These are phyloP conservation scores for Rhyacichthys aspro DNA, from an alignment of 2,797 vertebrate genomes.

Conservation along the genomic window DNA sequence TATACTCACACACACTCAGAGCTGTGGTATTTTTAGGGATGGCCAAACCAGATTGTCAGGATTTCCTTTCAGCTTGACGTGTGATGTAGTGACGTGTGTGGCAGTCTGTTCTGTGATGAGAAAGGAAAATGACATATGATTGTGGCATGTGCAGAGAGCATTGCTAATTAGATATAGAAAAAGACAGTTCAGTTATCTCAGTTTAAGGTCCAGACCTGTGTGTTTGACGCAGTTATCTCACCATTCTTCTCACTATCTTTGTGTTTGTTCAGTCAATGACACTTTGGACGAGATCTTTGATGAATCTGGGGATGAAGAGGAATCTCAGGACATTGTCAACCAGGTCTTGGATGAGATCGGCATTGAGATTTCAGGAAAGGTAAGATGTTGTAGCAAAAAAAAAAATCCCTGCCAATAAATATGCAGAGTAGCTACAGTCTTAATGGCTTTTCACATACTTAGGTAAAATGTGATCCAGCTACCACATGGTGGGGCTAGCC, in stretches of 20 bases:
- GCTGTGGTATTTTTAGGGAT: conserved; percentile 22
- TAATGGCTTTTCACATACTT: conserved; percentile 30
- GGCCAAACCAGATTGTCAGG: conserved; percentile 18
- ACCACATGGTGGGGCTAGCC: conserved; percentile 72
- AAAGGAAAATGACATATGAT: background rate
- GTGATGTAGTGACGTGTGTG: background rate
- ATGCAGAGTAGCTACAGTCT: conserved; percentile 4
- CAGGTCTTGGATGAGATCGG: conserved; percentile 98
- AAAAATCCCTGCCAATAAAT: background rate
- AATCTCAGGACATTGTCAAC: conserved; percentile 97
- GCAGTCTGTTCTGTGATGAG: background rate
- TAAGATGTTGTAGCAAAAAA: conserved; percentile 55
- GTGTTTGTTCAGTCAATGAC: conserved; percentile 87
- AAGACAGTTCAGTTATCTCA: background rate
- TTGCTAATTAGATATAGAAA: background rate
- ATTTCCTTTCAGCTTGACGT: conserved; percentile 2
- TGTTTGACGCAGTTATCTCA: background rate
- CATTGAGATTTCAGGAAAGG: conserved; percentile 98
- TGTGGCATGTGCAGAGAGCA: background rate
- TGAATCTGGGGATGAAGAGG: conserved; percentile 96
- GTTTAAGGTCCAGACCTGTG: conserved; percentile 22
- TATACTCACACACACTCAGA: conserved; percentile 1
- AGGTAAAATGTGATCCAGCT: conserved; percentile 57
- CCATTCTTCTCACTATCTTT: background rate
- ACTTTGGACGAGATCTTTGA: conserved; percentile 97